These are phyloP conservation scores for Pyrocoelia pectoralis DNA, from an alignment of 2,888 invertebrate species.

Conservation along the genomic window DNA sequence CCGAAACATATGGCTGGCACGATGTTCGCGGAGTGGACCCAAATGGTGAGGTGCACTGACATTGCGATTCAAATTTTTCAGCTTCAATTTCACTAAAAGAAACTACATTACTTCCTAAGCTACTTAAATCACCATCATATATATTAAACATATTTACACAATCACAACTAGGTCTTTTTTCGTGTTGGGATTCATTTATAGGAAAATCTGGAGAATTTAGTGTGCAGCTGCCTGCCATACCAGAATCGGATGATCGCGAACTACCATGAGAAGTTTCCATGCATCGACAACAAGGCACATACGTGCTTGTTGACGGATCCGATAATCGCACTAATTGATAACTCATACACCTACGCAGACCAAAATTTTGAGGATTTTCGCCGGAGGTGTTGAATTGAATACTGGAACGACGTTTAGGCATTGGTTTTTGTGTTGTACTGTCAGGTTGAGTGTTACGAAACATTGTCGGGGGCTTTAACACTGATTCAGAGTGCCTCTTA, in stretches of 20 bases:
- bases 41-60: slow-evolving; percentile 76
- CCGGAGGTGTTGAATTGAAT: slow-evolving; percentile 49
- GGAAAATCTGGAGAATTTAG: slow-evolving; percentile 75
- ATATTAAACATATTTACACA: slow-evolving; percentile 46
- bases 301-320: slow-evolving; percentile 30
- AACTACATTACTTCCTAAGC: slow-evolving; percentile 49
- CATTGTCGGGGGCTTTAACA: slow-evolving; percentile 67
- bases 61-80: slow-evolving; percentile 72
- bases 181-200: slow-evolving; percentile 44
- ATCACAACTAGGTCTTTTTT: slow-evolving; percentile 48
- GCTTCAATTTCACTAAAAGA: slow-evolving; percentile 67
- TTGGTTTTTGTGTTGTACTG: slow-evolving; percentile 46
- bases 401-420: slow-evolving; percentile 60
- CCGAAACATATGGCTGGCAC: slow-evolving; percentile 67
- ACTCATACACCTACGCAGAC: slow-evolving; percentile 61
- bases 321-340: slow-evolving; percentile 59
- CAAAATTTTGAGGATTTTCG: slow-evolving; percentile 17
- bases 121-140: slow-evolving; percentile 46
- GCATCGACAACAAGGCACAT: slow-evolving; percentile 48
- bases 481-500: slow-evolving; percentile 45
- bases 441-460: slow-evolving; percentile 53
- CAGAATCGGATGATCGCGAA: slow-evolving; percentile 82
- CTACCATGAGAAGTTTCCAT: slow-evolving; percentile 64
- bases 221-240: slow-evolving; percentile 84
- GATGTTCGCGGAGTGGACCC: slow-evolving; percentile 76